A percentile compares a stretch with the other conserved stretches of the same genome.
phyloP scores from a whole-genome alignment of 2,888 invertebrate species.

The Drosophila multiciliata region DNA sequence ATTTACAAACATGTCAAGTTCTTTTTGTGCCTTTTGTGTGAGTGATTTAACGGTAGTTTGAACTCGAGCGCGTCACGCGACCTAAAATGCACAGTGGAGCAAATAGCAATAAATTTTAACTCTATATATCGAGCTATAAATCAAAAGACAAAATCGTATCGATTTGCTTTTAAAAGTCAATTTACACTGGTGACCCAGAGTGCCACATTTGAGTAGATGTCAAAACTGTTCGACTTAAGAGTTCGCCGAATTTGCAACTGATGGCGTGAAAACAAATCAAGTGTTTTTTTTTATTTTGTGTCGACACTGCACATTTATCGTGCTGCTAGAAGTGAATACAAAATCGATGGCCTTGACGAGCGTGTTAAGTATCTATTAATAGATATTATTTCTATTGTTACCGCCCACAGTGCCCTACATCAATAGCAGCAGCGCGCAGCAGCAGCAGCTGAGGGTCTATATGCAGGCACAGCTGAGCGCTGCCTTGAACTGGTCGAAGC shows the following conservation, averaged over 20 bases:
- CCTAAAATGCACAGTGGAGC: constrained; percentile 28
- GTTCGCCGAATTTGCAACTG: constrained; percentile 28
- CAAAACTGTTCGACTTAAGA: constrained; percentile 37
- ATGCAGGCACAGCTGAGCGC: constrained; percentile 66
- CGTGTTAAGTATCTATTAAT: constrained; percentile 32
- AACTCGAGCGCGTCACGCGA: constrained; percentile 36
- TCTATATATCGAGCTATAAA: neutral
- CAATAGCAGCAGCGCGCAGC: constrained; percentile 60
- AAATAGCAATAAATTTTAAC: too few species aligned
- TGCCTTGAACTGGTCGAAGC: constrained; percentile 69
- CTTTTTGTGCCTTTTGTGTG: constrained; percentile 11
- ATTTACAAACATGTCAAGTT: constrained; percentile 39
- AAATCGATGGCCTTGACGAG: constrained; percentile 38
- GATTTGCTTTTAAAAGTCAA: neutral
- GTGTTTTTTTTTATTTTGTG: constrained; percentile 3
- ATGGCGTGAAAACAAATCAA: constrained; percentile 1
- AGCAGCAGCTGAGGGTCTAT: constrained; percentile 62
- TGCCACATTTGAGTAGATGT: constrained; percentile 33
- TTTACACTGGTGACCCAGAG: constrained; percentile 14
- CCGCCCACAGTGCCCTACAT: constrained; percentile 72
- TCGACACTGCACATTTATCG: constrained; percentile 27
- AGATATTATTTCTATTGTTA: constrained; percentile 22
- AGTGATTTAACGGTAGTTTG: constrained; percentile 44
- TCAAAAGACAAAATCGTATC: neutral
- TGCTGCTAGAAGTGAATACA: constrained; percentile 11